Conservation (phyloP, 1,140 invertebrate species). For the Diorhabda carinulata region DNA sequence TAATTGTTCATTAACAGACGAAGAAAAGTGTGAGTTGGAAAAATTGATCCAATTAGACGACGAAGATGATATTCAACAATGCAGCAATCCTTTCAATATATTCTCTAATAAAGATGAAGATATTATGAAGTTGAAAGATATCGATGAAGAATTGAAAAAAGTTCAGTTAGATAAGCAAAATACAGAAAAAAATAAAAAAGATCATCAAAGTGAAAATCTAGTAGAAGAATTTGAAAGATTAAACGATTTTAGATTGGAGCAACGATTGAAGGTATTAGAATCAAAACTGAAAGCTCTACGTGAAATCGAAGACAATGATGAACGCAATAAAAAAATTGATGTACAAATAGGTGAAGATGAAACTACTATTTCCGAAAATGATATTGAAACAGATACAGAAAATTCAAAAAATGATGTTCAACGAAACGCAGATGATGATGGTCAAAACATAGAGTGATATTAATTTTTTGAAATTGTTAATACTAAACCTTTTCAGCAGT, state of each 20-base stretch:
- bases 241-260: constrained; percentile 7
- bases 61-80: not conserved
- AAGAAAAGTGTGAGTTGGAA: constrained; percentile 11
- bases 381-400: too few relatives aligned
- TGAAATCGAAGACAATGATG: not conserved
- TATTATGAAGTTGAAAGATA: constrained; percentile 3
- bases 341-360: too few relatives aligned
- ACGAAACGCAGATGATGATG: too few relatives aligned
- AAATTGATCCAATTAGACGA: constrained; percentile 1
- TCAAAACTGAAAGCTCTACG: not conserved
- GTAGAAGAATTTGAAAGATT: not conserved
- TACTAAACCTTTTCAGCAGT: too few relatives aligned
- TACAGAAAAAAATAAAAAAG: not conserved
- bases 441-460: too few relatives aligned
- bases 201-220: not conserved
- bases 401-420: too few relatives aligned
- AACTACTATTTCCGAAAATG: too few relatives aligned
- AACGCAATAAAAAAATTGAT: too few relatives aligned
- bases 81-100: not conserved
- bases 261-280: not conserved
- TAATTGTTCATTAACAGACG: constrained; percentile 13
- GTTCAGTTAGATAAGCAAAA: constrained; percentile 3
- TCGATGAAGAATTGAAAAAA: constrained; percentile 10
- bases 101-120: not conserved
- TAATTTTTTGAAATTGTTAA: too few relatives aligned